Base-by-base conservation (phyloP, 64 coral and sea anemone species). In the Pocillopora damicornis region DNA sequence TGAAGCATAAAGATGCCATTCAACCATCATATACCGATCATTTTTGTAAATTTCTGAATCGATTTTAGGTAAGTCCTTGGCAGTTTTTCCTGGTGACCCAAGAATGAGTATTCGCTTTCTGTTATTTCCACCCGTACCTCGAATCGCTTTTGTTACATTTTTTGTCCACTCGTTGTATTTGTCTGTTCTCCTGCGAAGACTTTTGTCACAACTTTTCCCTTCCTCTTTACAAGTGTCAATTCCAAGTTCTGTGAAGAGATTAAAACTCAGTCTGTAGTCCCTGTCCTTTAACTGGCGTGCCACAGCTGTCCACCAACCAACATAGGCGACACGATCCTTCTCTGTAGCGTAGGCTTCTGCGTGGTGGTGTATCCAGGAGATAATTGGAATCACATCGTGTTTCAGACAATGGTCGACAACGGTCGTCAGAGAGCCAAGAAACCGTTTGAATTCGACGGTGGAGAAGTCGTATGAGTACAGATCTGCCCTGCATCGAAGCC, bases 1-100 rank as follows among this genome's bases (percentile, higher is more conserved):
- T 1, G 92, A 87, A 35, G 92, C 92, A 25, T 94, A 94, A 4
- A 79, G 79, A 68, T 94, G 88, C 82, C 88, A 94, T 35, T 94
- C 92, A 42, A 63, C 88, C 88, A 94, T 86, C 88, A 90, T 89
- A 20, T 71, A 90, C 13, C 11, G 14, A 59, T 94, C 92, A 10
- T 86, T 86, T 13, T 30, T 38, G 25, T 89, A 94, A 23, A 94
- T 94, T 0, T 13, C 17, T 38, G 81, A 12, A 13, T 87, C 18
- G 5, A 94, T 90, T 15, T 60, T 35, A 16, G 58, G 11, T 18
- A 94, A 23, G 13, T 80, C 78, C 62, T 87, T 87, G 12, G 18
- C 86, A n/a, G 86, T 87, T 76, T 88, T 77, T 18, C 20, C 74
- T 75, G 86, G 86, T 9, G 86, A 88, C 15, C 25, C 86, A 15